A percentile compares a stretch with the other conserved stretches of the same genome.
Evolutionary conservation across 2,888 invertebrate species (phyloP).

Genomic region (Metalampra italica): DNA sequence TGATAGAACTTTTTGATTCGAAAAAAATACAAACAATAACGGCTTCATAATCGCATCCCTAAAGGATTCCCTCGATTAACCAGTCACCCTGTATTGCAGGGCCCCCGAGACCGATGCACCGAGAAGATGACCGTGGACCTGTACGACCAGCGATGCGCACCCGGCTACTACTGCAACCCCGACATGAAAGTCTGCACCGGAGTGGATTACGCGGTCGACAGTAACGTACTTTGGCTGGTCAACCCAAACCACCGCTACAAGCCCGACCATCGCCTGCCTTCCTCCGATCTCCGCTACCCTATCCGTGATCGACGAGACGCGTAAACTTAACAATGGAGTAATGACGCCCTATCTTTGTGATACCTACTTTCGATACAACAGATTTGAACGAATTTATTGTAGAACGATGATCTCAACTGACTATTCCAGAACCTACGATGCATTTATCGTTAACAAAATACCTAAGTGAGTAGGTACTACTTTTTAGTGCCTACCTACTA

Average conservation of each 20-base stretch:
- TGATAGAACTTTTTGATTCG: too few relatives aligned
- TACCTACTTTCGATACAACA: too few relatives aligned
- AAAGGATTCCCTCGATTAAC: too few relatives aligned
- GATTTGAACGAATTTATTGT: too few relatives aligned
- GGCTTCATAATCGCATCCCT: too few relatives aligned
- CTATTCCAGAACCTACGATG: too few relatives aligned
- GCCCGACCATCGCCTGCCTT: not conserved
- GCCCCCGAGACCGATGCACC: slow-evolving; percentile 51
- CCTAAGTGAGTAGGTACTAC: too few relatives aligned
- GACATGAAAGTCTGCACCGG: slow-evolving; percentile 50
- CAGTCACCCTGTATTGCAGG: slow-evolving; percentile 4
- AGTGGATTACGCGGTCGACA: slow-evolving; percentile 37
- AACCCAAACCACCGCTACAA: slow-evolving; percentile 25
- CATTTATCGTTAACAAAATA: too few relatives aligned
- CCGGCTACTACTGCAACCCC: slow-evolving; percentile 54
- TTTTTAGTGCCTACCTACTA: too few relatives aligned
- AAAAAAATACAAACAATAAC: too few relatives aligned
- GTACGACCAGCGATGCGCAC: slow-evolving; percentile 56
- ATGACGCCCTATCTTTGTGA: too few relatives aligned
- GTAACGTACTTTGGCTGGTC: slow-evolving; percentile 33
- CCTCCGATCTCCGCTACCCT: not conserved
- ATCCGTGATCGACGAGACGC: not conserved
- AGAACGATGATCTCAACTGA: too few relatives aligned
- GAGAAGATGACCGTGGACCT: slow-evolving; percentile 51
- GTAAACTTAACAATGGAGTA: not conserved